phyloP scores from a whole-genome alignment of 2,797 vertebrate species.

The Discoglossus pictus region DNA sequence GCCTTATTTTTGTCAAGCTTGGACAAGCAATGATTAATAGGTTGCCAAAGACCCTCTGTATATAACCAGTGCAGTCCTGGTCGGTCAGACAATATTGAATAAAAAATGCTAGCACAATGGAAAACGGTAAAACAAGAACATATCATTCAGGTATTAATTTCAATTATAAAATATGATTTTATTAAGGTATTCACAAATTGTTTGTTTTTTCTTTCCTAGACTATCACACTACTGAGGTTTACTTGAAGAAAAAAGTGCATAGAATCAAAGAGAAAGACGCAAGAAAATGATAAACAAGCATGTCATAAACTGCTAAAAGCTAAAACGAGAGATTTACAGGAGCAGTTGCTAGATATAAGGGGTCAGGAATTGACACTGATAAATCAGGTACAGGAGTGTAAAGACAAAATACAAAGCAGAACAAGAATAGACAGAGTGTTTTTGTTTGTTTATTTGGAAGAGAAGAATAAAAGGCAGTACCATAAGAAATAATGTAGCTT shows the following conservation, averaged over 20 bases:
- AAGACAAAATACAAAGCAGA: constrained; percentile 35
- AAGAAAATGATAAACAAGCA: constrained; percentile 22
- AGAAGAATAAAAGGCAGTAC: constrained; percentile 14
- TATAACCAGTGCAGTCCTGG: no score
- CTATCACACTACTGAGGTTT: background rate
- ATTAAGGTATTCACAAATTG: no score
- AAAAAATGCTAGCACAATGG: no score
- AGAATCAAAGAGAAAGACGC: constrained; percentile 23
- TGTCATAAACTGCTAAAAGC: constrained; percentile 40
- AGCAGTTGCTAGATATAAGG: constrained; percentile 35
- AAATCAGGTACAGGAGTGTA: constrained; percentile 42
- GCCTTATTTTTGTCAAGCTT: no score
- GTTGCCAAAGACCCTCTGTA: no score
- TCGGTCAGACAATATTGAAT: no score
- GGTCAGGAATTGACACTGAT: constrained; percentile 45
- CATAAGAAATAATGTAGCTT: constrained; percentile 13
- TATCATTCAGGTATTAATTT: no score
- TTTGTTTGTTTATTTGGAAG: constrained; percentile 22
- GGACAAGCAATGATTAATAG: no score
- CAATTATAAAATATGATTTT: no score
- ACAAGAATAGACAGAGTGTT: no score
- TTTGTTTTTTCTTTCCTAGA: background rate
- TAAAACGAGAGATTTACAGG: constrained; percentile 43
- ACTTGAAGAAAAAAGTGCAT: constrained; percentile 6
- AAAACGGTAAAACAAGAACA: no score